These are phyloP conservation scores for Sebastes minor DNA, from an alignment of 2,797 vertebrate species.

Conservation along the genomic window DNA sequence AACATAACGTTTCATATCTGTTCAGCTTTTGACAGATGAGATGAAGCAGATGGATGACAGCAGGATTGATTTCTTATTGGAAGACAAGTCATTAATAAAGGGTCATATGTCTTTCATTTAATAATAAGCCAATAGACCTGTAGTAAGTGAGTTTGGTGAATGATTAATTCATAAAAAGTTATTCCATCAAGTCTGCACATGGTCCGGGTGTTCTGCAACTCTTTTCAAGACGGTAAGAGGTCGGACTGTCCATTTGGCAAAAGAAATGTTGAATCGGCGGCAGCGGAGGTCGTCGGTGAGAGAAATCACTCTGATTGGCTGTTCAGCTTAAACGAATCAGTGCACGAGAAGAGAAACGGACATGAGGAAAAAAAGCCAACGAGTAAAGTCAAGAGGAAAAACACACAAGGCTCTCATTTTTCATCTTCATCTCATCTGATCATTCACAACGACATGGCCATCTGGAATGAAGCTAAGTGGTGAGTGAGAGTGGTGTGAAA, in stretches of 20 bases:
- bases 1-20: constrained; percentile 16
- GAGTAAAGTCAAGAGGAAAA: too few relatives aligned
- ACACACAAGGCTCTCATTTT: too few relatives aligned
- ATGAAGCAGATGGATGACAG: not conserved
- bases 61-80: not conserved
- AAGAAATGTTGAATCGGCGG: not conserved
- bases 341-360: too few relatives aligned
- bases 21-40: constrained; percentile 14
- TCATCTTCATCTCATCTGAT: too few relatives aligned
- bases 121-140: not conserved
- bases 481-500: too few relatives aligned
- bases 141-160: not conserved
- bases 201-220: not conserved
- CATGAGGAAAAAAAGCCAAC: too few relatives aligned
- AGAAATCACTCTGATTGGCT: too few relatives aligned
- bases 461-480: too few relatives aligned
- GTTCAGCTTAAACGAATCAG: too few relatives aligned
- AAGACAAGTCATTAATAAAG: constrained; percentile 2
- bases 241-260: not conserved
- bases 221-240: not conserved
- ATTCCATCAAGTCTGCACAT: not conserved
- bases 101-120: not conserved
- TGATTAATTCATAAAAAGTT: constrained; percentile 6
- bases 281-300: too few relatives aligned
- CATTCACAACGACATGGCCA: too few relatives aligned